Base-by-base conservation (phyloP, 2,888 invertebrate genomes). In the Cosmia trapezina region DNA sequence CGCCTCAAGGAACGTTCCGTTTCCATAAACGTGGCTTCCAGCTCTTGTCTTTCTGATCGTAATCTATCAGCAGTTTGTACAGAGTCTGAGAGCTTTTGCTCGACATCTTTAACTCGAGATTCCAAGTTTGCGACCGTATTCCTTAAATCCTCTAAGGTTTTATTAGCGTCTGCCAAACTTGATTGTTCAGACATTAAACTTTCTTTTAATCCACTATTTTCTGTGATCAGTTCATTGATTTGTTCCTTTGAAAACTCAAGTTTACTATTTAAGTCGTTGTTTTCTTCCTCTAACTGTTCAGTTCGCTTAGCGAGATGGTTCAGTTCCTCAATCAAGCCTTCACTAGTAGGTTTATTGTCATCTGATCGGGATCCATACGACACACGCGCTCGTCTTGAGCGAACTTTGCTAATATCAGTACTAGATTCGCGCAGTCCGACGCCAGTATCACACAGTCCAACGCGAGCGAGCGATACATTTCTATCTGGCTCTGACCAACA, bases 401-500 rank as follows among this genome's bases (percentile, higher is more conserved):
- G 90, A 74, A 89, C 87, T 75, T 93, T 92, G 72, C 93, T 94
- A 62, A 91, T 94, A 65, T 94, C 95, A 0, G 94, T 91, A 41
- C 88, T 85, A 2, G 91, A 89, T 78, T 94, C 94, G 41, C 88
- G 88, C 4, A 87, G 84, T 17, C 85, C 88, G 4, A 93, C 88
- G 5, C 93, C 94, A 2, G 94, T 93, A 77, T 94, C 92, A 65
- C 93, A 93, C 14, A 96, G 90, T 0, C 98, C 98, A 41, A 98
- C 98, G 79, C 98, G 97, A 0, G 98, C 98, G 76, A 97, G 93
- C 0, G 98, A 98, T 4, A 98, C 98, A 76, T 97, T 97, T 61
- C 98, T 96, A 89, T 98, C 98, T 0, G 98, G 98, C 89, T 98
- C 98, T 0, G 98, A 98, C 97, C 98, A 98, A 49, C 98, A 97